A percentile compares a stretch with the other conserved stretches of the same genome.
These are phyloP conservation scores for Philantomba maxwellii DNA, from an alignment of 2,113 vertebrate species.

Conservation along the genomic window DNA sequence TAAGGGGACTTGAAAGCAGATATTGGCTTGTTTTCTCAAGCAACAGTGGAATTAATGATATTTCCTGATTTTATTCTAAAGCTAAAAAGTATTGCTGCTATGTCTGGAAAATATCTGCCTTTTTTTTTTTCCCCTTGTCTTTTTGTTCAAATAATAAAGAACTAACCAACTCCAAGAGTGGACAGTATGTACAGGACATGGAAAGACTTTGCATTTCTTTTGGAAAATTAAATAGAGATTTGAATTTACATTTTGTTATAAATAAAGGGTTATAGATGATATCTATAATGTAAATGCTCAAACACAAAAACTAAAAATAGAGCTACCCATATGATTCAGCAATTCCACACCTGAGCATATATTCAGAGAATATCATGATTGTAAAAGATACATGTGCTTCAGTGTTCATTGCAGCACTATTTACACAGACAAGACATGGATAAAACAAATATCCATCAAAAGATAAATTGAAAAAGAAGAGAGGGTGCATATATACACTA, in stretches of 20 bases:
- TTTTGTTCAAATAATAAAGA: neutral
- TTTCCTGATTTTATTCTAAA: slow-evolving; percentile 30
- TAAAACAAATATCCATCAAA: neutral
- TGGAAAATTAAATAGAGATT: neutral
- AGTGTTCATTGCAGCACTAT: neutral
- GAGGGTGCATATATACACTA: neutral
- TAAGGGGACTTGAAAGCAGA: neutral
- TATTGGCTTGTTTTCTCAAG: neutral
- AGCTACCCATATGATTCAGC: neutral
- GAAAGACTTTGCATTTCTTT: neutral
- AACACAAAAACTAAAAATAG: neutral
- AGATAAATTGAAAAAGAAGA: neutral
- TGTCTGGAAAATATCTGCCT: neutral
- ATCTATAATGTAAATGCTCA: neutral
- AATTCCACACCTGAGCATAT: neutral
- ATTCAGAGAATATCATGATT: neutral
- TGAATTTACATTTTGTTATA: neutral
- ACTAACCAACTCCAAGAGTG: neutral
- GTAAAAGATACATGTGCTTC: neutral
- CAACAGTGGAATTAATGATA: neutral
- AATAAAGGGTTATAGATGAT: neutral
- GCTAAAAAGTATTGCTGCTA: neutral
- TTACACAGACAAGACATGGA: neutral
- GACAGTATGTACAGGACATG: neutral
- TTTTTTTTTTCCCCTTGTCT: neutral